A percentile compares a stretch with the other conserved stretches of the same genome.
Evolutionary conservation across 2,113 vertebrate genomes (phyloP).

Genomic region (Myxocyprinus asiaticus): DNA sequence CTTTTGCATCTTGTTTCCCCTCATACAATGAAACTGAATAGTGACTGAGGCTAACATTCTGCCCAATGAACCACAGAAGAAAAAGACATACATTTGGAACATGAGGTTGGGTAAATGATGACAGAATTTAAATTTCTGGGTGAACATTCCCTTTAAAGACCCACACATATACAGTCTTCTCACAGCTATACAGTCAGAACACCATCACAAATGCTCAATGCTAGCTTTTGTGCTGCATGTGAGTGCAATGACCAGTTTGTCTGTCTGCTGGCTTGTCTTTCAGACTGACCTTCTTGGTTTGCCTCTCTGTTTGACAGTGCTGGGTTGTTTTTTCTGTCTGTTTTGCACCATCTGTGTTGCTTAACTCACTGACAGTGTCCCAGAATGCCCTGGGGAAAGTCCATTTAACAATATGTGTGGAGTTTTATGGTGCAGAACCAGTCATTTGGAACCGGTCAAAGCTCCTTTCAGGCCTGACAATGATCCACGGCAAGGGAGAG

Average conservation of each 20-base stretch:
- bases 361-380: constrained; percentile 54
- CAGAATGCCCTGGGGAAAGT: constrained; percentile 51
- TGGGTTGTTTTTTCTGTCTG: not conserved
- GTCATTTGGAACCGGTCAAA: constrained; percentile 67
- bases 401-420: constrained; percentile 64
- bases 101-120: too few relatives aligned
- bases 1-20: too few relatives aligned
- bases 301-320: not conserved
- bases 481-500: constrained; percentile 58
- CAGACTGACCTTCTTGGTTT: constrained; percentile 39
- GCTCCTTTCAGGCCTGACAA: constrained; percentile 75
- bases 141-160: too few relatives aligned
- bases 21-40: too few relatives aligned
- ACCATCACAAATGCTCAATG: not conserved
- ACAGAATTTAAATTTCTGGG: not conserved
- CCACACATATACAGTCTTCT: constrained; percentile 11
- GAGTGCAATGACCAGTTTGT: not conserved
- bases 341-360: constrained; percentile 31
- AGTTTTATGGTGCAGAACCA: constrained; percentile 67
- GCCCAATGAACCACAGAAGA: too few relatives aligned
- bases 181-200: not conserved
- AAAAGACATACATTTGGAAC: too few relatives aligned
- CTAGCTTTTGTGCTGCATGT: constrained; percentile 2
- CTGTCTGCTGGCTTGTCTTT: constrained; percentile 22
- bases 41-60: too few relatives aligned